Conservation (phyloP, 1,140 invertebrate genomes). For the Drosophila lowei region DNA sequence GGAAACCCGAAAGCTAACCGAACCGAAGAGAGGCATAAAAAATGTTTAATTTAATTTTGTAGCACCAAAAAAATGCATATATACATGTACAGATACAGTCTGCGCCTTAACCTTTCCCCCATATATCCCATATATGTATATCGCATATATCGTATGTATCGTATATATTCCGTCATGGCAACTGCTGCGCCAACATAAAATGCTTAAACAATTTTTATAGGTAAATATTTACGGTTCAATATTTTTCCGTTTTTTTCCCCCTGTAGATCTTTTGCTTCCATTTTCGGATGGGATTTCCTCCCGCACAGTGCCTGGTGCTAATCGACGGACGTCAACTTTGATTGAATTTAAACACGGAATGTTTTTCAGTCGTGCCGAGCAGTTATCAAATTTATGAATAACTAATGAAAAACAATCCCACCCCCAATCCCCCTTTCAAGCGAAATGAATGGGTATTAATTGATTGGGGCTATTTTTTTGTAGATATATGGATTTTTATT, state of each 20-base stretch:
- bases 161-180: constrained; percentile 48
- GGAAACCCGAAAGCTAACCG: neutral
- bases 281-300: neutral
- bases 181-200: constrained; percentile 79
- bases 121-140: neutral
- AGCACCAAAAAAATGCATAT: constrained; percentile 36
- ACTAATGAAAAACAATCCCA: neutral
- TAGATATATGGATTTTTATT: neutral
- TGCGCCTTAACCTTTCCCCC: constrained; percentile 30
- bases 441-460: neutral
- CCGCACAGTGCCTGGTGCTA: constrained; percentile 33
- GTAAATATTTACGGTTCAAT: constrained; percentile 60
- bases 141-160: neutral
- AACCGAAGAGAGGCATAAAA: constrained; percentile 55
- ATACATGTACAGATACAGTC: neutral
- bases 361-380: constrained; percentile 3
- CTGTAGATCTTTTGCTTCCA: constrained; percentile 1
- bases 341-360: constrained; percentile 63
- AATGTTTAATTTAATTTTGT: constrained; percentile 76
- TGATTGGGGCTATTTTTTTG: neutral
- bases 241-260: constrained; percentile 7
- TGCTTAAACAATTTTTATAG: constrained; percentile 76
- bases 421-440: neutral
- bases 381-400: constrained; percentile 21
- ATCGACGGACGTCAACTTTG: constrained; percentile 68